phyloP scores from a whole-genome alignment of 2,113 vertebrate species.

The Seriola aureovittata region DNA sequence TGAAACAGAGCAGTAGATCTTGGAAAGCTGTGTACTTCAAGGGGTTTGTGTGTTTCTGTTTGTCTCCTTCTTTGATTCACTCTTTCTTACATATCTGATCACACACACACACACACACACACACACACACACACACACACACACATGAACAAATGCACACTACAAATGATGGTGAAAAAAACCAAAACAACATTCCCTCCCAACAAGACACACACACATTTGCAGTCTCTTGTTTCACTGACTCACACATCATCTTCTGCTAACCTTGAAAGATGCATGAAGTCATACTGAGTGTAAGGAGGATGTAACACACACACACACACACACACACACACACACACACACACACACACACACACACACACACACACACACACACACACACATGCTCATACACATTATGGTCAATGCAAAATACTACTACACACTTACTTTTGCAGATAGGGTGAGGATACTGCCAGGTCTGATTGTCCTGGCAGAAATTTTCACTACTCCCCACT shows the following conservation, averaged over 20 bases:
- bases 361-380: not conserved
- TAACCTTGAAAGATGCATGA: constrained; percentile 33
- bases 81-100: constrained; percentile 25
- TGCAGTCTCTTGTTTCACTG: constrained; percentile 26
- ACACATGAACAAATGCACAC: constrained; percentile 17
- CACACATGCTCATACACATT: not conserved
- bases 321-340: not conserved
- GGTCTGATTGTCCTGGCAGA: constrained; percentile 82
- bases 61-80: constrained; percentile 29
- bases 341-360: too few species aligned
- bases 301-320: not conserved
- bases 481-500: constrained; percentile 83
- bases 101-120: constrained; percentile 36
- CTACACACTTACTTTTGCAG: constrained; percentile 83
- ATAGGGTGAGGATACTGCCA: constrained; percentile 85
- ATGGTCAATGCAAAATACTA: not conserved
- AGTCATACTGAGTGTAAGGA: constrained; percentile 12
- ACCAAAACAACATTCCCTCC: constrained; percentile 1
- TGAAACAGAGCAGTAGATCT: constrained; percentile 5
- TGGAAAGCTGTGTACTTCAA: not conserved
- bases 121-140: constrained; percentile 41
- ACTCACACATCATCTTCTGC: constrained; percentile 27
- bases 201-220: constrained; percentile 17
- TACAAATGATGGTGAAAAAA: constrained; percentile 19
- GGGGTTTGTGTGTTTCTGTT: constrained; percentile 2